Evolutionary conservation across 2,113 vertebrate species (phyloP).

Genomic region (Rhipidura dahli): DNA sequence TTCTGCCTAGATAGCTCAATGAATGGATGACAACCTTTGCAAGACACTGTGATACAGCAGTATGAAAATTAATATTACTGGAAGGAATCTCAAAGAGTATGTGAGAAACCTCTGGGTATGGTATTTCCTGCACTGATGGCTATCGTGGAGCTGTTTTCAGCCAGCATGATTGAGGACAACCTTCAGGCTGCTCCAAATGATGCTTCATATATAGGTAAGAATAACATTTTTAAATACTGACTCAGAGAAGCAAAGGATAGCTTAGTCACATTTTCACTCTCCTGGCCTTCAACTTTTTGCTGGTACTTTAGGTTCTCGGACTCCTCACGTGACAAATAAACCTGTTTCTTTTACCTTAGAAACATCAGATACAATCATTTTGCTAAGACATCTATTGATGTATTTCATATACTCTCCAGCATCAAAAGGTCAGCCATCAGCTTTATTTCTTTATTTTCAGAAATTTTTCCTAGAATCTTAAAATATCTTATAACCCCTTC

Average conservation of each 20-base stretch:
- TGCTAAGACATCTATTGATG: background rate
- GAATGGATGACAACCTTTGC: background rate
- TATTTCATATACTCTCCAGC: background rate
- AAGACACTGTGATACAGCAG: background rate
- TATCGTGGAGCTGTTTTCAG: background rate
- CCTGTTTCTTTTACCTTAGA: background rate
- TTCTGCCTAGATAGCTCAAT: background rate
- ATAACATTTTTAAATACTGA: background rate
- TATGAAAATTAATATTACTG: background rate
- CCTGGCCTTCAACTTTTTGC: background rate
- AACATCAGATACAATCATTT: background rate
- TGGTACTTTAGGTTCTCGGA: background rate
- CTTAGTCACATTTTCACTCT: background rate
- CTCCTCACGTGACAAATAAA: background rate
- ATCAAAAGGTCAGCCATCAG: background rate
- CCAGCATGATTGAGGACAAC: background rate
- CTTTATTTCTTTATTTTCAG: background rate
- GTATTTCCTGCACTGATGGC: background rate
- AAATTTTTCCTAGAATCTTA: background rate
- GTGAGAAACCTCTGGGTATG: background rate
- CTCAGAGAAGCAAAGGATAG: background rate
- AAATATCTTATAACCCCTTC: background rate
- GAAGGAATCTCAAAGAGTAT: background rate
- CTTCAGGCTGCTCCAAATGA: background rate
- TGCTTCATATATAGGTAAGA: background rate